phyloP scores from a whole-genome alignment of 2,888 invertebrate genomes.

The Ditula angustiorana region DNA sequence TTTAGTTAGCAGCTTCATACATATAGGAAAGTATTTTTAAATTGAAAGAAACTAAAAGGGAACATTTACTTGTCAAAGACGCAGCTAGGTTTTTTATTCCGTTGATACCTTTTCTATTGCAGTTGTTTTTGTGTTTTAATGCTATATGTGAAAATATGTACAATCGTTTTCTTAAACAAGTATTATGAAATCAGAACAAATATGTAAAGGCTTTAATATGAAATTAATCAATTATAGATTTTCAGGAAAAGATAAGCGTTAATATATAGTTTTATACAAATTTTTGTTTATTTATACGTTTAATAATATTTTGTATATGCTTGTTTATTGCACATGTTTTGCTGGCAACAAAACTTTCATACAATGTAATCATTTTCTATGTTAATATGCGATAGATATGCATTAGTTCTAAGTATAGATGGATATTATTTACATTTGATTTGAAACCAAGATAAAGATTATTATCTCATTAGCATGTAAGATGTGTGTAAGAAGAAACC shows the following conservation, averaged over 20 bases:
- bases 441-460: background rate
- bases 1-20: slow-evolving; percentile 29
- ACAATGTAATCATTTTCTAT: too few relatives aligned
- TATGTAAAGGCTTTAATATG: background rate
- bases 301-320: too few relatives aligned
- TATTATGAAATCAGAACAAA: background rate
- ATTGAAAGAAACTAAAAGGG: background rate
- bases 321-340: background rate
- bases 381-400: background rate
- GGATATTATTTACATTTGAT: background rate
- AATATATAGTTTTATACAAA: too few relatives aligned
- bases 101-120: background rate
- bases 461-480: background rate
- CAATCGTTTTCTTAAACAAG: background rate
- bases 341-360: background rate
- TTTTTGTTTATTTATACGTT: too few relatives aligned
- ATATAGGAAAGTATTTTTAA: background rate
- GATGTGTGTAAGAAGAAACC: background rate
- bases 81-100: background rate
- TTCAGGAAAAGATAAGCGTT: background rate
- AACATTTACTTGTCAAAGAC: background rate
- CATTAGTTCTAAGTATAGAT: background rate
- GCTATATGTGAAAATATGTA: background rate
- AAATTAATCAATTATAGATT: background rate
- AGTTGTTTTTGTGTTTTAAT: background rate